phyloP scores from a whole-genome alignment of 2,888 invertebrate species.

The Polyploca ridens region DNA sequence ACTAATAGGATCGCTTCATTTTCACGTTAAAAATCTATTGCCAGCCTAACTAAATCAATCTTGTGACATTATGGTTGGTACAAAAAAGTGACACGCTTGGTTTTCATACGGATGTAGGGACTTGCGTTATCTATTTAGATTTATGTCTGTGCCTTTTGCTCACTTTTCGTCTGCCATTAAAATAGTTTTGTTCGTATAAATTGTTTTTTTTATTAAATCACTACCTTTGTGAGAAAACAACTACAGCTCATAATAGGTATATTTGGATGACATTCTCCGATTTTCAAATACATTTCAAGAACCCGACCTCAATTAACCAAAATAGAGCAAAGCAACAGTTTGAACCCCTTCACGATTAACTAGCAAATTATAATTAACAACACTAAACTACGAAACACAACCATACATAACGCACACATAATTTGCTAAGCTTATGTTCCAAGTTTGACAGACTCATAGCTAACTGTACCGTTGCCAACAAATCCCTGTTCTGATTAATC shows the following conservation, averaged over 20 bases:
- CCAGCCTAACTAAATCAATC: too few species aligned
- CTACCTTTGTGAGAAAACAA: too few species aligned
- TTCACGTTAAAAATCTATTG: too few species aligned
- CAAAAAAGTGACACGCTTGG: too few species aligned
- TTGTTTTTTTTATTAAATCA: too few species aligned
- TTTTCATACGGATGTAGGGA: too few species aligned
- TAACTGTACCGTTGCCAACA: conserved; percentile 22
- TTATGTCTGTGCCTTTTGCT: too few species aligned
- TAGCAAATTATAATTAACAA: neutral
- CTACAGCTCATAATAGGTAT: neutral
- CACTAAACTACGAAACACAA: neutral
- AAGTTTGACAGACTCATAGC: conserved; percentile 15
- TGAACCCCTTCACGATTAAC: neutral
- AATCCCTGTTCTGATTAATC: conserved; percentile 31
- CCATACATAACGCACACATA: neutral
- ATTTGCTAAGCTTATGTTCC: conserved; percentile 4
- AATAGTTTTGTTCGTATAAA: too few species aligned
- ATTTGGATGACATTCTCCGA: neutral
- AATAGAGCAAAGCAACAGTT: neutral
- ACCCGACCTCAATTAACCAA: neutral
- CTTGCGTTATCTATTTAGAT: too few species aligned
- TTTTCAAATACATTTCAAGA: neutral
- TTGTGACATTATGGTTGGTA: too few species aligned
- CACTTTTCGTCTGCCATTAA: too few species aligned
- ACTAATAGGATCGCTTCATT: too few species aligned